Evolutionary conservation across 2,888 invertebrate species (phyloP).

Genomic region (Amblyteles armatorius): DNA sequence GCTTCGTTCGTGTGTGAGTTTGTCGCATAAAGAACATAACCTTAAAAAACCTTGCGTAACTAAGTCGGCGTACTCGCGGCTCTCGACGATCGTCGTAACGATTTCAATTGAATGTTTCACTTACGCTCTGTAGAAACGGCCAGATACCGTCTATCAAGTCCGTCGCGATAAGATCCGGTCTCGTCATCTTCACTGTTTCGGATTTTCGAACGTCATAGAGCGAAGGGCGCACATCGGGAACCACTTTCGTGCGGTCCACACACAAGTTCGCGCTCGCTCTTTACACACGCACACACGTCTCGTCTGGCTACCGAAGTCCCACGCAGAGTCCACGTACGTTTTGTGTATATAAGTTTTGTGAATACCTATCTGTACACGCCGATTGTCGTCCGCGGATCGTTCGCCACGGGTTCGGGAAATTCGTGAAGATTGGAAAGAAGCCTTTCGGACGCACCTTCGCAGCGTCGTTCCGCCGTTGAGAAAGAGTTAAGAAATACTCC

Average conservation of each 20-base stretch:
- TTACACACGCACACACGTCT: slow-evolving; percentile 15
- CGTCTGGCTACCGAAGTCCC: neutral
- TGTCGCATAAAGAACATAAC: slow-evolving; percentile 2
- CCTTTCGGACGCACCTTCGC: neutral
- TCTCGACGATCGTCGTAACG: neutral
- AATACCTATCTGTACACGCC: neutral
- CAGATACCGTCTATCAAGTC: slow-evolving; percentile 92
- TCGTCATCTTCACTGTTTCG: slow-evolving; percentile 83
- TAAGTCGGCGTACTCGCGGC: neutral
- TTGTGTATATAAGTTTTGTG: neutral
- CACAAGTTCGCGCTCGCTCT: neutral
- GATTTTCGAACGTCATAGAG: slow-evolving; percentile 34
- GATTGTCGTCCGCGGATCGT: neutral
- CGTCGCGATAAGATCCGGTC: slow-evolving; percentile 88
- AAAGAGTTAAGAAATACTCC: neutral
- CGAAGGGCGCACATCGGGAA: slow-evolving; percentile 48
- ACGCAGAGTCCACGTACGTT: neutral
- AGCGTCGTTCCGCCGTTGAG: neutral
- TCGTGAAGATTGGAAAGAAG: neutral
- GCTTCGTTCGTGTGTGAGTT: neutral
- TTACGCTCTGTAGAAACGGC: slow-evolving; percentile 92
- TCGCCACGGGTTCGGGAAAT: neutral
- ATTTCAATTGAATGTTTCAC: slow-evolving; percentile 81
- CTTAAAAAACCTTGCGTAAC: slow-evolving; percentile 45
- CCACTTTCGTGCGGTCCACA: slow-evolving; percentile 39